Evolutionary conservation across 2,888 invertebrate species (phyloP), one percentile per base, ranked within the genome.

Genomic region (Hypolimnas misippus): DNA sequence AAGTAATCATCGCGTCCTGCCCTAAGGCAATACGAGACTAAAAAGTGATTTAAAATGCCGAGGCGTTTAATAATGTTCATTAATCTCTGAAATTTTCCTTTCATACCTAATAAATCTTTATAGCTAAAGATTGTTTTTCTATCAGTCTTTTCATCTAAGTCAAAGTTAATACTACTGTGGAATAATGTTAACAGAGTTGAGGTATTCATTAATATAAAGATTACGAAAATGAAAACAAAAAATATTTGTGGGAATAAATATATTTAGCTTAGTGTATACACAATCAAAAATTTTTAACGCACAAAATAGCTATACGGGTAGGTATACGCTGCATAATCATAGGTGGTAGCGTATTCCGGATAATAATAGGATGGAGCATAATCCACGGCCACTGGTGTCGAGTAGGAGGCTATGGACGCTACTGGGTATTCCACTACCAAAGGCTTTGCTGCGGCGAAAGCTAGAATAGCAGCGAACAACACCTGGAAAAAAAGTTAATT

Each of bases 391-490:
- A 92, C 84, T 58, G 92, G 88, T 0, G 85, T 75, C 44, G 93
- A 89, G 70, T 93, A 89, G 1, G 82, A 84, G 17, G 81, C 84
- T 65, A 84, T 84, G 0, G 68, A 56, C 5, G 71, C 57, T 69
- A 85, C 78, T 0, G 88, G 87, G 67, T 84, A 89, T 66, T 86
- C 84, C 67, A 80, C 76, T 61, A 86, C 79, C 59, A 87, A 65
- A 35, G 93, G 93, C 79, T 92, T 91, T 42, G 93, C 93, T 57
- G 87, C 78, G 51, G 89, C 92, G 62, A 93, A 82, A 72, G 93
- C 93, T 86, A 94, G 74, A 40, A 94, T 77, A 77, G 92, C 91
- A 69, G 87, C 86, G 76, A 94, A 84, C 71, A 93, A 58, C 52
- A 87, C 65, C 88, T 88, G 81, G 29, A 77, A 81, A 49, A 50